Conservation (phyloP, 2,113 vertebrate genomes). For the Hepsetus odoe region DNA sequence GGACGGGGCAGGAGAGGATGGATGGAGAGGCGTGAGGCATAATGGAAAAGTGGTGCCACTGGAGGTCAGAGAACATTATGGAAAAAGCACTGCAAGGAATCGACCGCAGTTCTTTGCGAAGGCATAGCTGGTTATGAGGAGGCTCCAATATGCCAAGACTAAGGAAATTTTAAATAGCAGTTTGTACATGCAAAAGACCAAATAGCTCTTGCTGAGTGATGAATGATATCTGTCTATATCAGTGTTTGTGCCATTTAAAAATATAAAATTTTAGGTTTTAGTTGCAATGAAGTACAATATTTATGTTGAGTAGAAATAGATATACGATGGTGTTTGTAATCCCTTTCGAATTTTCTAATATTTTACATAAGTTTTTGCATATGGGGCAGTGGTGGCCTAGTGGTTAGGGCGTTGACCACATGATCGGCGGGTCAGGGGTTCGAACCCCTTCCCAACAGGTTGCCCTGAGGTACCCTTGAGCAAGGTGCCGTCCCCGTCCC, state of each 20-base stretch:
- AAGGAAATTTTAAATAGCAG: background rate
- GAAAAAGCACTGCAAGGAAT: background rate
- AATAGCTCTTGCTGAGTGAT: background rate
- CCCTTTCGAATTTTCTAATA: too few relatives aligned
- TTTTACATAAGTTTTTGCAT: too few relatives aligned
- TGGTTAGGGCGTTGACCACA: too few relatives aligned
- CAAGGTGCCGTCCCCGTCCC: too few relatives aligned
- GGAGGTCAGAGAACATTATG: conserved; percentile 19
- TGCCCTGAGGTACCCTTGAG: too few relatives aligned
- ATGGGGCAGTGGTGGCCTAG: too few relatives aligned
- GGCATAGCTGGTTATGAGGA: background rate
- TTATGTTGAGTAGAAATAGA: too few relatives aligned
- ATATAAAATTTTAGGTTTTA: too few relatives aligned
- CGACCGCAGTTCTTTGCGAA: background rate
- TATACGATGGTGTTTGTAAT: too few relatives aligned
- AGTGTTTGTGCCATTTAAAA: background rate
- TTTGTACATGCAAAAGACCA: background rate
- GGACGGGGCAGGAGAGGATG: background rate
- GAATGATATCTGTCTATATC: background rate
- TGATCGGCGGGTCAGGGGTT: too few relatives aligned
- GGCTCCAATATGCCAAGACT: background rate
- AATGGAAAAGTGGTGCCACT: background rate
- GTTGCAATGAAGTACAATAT: too few relatives aligned
- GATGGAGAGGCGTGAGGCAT: background rate
- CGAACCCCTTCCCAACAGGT: too few relatives aligned